A percentile compares a stretch with the other conserved stretches of the same genome.
Conservation (phyloP, 2,113 vertebrate genomes). For the Sarotherodon lohbergeri region DNA sequence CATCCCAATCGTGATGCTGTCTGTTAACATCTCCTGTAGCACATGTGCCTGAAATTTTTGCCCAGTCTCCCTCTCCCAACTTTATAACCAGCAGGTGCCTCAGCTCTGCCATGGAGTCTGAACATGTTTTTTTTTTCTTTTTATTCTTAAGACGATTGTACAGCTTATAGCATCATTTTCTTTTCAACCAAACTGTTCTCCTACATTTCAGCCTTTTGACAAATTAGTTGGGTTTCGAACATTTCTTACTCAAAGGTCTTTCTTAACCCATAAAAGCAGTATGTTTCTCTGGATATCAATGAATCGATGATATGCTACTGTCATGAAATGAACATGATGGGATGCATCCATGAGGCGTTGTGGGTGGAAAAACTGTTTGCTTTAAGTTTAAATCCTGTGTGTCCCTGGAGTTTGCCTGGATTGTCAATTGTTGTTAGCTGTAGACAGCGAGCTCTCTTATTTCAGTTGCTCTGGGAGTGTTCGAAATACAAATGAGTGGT, state of each 20-base stretch:
- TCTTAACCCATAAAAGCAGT: not conserved
- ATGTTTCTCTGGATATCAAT: not conserved
- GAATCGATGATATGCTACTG: not conserved
- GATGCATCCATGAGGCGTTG: not conserved
- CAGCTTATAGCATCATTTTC: not conserved
- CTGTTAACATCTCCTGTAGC: not conserved
- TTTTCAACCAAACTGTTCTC: not conserved
- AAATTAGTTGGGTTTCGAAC: not conserved
- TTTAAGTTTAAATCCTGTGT: not conserved
- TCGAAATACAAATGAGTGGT: not conserved
- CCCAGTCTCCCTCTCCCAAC: not conserved
- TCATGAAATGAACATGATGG: not conserved
- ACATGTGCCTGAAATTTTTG: not conserved
- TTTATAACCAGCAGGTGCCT: not conserved
- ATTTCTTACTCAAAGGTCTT: not conserved
- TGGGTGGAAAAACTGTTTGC: not conserved
- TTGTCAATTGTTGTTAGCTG: not conserved
- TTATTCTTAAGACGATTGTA: not conserved
- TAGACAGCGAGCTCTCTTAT: not conserved
- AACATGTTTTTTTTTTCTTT: not conserved
- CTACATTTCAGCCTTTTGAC: not conserved
- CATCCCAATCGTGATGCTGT: not conserved
- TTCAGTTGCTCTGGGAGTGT: not conserved
- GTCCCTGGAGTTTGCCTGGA: not conserved
- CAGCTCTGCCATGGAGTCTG: not conserved